Conservation (phyloP, 1,140 invertebrate species). For the Theocolax elegans region DNA sequence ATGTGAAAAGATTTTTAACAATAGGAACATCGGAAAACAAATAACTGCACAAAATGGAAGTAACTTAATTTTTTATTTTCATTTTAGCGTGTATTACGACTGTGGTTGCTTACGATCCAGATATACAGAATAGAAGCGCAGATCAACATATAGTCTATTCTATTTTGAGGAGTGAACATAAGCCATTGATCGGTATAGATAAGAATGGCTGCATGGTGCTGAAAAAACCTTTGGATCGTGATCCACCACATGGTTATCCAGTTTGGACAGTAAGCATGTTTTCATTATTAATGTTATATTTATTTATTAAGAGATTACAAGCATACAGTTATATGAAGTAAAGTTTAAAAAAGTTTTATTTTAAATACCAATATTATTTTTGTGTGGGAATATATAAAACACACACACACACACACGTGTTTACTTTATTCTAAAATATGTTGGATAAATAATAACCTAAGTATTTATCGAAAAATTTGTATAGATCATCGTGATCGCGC, state of each 20-base stretch:
- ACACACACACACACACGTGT: no score
- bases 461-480: no score
- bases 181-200: slow-evolving; percentile 76
- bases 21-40: no score
- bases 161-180: slow-evolving; percentile 77
- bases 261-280: slow-evolving; percentile 70
- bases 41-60: neutral
- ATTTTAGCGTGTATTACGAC: slow-evolving; percentile 69
- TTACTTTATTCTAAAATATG: no score
- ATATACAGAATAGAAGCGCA: slow-evolving; percentile 78
- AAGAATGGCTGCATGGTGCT: slow-evolving; percentile 80
- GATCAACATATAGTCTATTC: slow-evolving; percentile 83
- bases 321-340: no score
- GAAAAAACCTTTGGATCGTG: slow-evolving; percentile 85
- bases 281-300: neutral
- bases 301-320: no score
- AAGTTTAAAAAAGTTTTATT: no score
- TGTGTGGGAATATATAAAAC: no score
- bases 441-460: no score
- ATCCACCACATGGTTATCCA: slow-evolving; percentile 84
- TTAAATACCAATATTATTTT: no score
- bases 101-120: slow-evolving; percentile 81
- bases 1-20: no score
- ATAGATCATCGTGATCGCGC: slow-evolving; percentile 84
- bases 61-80: neutral